Evolutionary conservation across 2,113 vertebrate genomes (phyloP).

Genomic region (Phoxinus phoxinus): DNA sequence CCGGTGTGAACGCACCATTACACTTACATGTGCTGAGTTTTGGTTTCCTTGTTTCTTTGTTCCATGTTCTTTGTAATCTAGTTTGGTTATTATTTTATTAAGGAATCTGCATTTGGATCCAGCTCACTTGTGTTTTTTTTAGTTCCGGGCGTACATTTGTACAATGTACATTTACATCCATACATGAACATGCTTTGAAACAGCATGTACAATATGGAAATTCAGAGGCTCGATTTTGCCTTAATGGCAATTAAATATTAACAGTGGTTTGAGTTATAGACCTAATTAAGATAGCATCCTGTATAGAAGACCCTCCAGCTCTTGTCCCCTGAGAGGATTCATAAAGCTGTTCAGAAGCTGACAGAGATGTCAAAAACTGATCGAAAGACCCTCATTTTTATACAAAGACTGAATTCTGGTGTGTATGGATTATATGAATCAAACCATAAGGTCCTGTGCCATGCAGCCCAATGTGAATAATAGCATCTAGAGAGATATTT

Average conservation of each 20-base stretch:
- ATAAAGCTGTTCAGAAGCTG: neutral
- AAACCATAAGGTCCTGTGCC: constrained; percentile 4
- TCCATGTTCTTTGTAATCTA: neutral
- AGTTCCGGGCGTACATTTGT: neutral
- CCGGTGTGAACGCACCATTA: too few relatives aligned
- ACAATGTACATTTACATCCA: neutral
- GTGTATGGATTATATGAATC: constrained; percentile 14
- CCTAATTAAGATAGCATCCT: constrained; percentile 50
- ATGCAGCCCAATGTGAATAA: neutral
- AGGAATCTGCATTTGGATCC: neutral
- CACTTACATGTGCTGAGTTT: neutral
- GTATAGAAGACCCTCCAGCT: constrained; percentile 37
- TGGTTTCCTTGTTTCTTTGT: neutral
- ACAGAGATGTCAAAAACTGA: constrained; percentile 46
- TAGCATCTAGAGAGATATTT: constrained; percentile 2
- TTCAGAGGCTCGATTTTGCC: neutral
- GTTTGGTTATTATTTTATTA: neutral
- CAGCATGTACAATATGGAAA: constrained; percentile 9
- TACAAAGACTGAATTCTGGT: neutral
- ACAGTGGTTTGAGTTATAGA: constrained; percentile 25
- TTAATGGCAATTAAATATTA: constrained; percentile 40
- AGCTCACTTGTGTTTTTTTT: neutral
- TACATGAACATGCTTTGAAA: constrained; percentile 15
- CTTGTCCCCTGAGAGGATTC: constrained; percentile 1
- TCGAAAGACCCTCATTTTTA: neutral